A percentile compares a stretch with the other conserved stretches of the same genome.
Conservation (phyloP, 2,797 vertebrate genomes). For the Pangasius macronema region DNA sequence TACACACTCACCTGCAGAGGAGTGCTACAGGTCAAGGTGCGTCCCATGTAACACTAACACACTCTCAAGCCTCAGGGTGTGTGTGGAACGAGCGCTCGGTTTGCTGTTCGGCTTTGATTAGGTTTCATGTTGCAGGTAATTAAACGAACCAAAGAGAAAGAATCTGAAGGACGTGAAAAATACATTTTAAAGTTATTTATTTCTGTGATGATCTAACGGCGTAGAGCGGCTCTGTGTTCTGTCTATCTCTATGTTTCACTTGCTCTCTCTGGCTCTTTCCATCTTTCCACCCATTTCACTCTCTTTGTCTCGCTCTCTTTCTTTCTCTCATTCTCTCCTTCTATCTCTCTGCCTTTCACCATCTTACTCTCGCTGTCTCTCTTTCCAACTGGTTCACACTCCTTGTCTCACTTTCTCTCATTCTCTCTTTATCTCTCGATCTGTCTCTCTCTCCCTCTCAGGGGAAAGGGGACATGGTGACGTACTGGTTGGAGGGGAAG, state of each 20-base stretch:
- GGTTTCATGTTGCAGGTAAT: too few relatives aligned
- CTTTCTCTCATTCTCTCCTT: constrained; percentile 45
- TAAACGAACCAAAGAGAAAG: neutral
- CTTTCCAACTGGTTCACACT: neutral
- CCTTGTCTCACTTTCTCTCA: too few relatives aligned
- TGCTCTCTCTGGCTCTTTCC: neutral
- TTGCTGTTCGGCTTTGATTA: neutral
- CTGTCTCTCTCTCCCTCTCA: constrained; percentile 46
- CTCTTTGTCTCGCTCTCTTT: neutral
- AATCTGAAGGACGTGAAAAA: neutral
- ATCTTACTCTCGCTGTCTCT: neutral
- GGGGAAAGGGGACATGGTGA: constrained; percentile 87
- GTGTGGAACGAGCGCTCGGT: neutral
- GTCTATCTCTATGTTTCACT: too few relatives aligned
- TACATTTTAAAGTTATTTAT: too few relatives aligned
- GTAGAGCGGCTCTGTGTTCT: neutral
- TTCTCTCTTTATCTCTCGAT: neutral
- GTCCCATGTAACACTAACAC: constrained; percentile 19
- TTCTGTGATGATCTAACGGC: neutral
- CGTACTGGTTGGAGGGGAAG: constrained; percentile 84
- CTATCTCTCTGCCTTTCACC: neutral
- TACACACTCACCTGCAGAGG: constrained; percentile 79
- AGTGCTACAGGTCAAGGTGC: constrained; percentile 83
- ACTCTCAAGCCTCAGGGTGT: neutral
- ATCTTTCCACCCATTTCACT: neutral